phyloP scores from a whole-genome alignment of 1,140 invertebrate species.

The Saccostrea cuccullata region DNA sequence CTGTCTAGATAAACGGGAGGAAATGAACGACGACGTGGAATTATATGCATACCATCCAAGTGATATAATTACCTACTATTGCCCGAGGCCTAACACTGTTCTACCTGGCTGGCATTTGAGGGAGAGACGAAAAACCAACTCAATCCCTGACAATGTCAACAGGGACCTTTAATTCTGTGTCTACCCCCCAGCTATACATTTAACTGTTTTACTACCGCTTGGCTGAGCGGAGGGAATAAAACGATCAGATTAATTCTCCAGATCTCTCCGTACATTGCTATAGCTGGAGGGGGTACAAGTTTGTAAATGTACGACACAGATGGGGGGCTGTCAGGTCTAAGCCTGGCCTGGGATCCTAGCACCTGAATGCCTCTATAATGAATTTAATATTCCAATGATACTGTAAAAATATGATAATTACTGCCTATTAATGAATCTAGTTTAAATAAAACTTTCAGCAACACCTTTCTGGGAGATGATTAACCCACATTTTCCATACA shows the following conservation, averaged over 20 bases:
- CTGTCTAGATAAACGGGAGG: constrained; percentile 18
- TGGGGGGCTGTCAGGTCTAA: constrained; percentile 24
- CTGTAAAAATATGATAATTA: constrained; percentile 35
- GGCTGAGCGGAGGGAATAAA: constrained; percentile 34
- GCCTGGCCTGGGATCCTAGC: constrained; percentile 18
- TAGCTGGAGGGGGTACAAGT: constrained; percentile 26
- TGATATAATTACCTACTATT: constrained; percentile 34
- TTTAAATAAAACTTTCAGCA: constrained; percentile 31
- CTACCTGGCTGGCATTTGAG: constrained; percentile 36
- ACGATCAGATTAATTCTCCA: constrained; percentile 33
- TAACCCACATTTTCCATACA: constrained; percentile 24
- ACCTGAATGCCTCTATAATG: constrained; percentile 12
- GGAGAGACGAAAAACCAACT: constrained; percentile 21
- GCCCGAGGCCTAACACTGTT: neutral
- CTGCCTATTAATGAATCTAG: constrained; percentile 33
- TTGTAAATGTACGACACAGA: constrained; percentile 24
- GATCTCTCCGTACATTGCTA: constrained; percentile 26
- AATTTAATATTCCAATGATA: constrained; percentile 32
- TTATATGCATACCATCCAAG: constrained; percentile 35
- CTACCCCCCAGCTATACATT: constrained; percentile 34
- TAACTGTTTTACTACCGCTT: constrained; percentile 33
- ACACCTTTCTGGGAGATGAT: constrained; percentile 13
- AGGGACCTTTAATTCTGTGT: constrained; percentile 35
- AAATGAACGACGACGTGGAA: constrained; percentile 19
- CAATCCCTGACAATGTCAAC: constrained; percentile 32